Evolutionary conservation across 1,140 invertebrate species (phyloP).

Genomic region (Caenorhabditis briggsae): DNA sequence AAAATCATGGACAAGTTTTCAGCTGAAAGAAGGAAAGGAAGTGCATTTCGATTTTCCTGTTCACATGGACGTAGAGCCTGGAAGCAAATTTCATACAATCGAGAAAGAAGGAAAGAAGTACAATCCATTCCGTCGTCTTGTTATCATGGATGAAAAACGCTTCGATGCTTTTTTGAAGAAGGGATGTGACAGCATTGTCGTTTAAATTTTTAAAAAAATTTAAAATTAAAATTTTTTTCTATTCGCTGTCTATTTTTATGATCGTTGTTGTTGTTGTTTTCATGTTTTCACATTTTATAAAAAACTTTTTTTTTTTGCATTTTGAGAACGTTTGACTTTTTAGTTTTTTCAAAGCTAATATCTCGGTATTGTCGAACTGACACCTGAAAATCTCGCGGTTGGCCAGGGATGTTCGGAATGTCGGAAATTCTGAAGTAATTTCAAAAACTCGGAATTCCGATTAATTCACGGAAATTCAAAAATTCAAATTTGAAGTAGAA

Average conservation of each 20-base stretch:
- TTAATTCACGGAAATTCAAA: too few relatives aligned
- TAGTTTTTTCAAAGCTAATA: neutral
- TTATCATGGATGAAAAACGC: constrained; percentile 50
- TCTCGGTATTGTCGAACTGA: too few relatives aligned
- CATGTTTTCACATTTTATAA: too few relatives aligned
- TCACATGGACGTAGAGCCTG: constrained; percentile 59
- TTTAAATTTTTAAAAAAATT: too few relatives aligned
- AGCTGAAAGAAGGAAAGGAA: constrained; percentile 53
- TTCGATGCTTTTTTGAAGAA: constrained; percentile 45
- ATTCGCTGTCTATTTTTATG: neutral
- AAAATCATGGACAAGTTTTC: constrained; percentile 14
- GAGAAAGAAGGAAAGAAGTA: constrained; percentile 61
- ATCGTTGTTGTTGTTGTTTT: neutral
- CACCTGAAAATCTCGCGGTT: too few relatives aligned
- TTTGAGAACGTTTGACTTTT: neutral
- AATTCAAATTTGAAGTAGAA: too few relatives aligned
- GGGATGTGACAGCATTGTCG: neutral
- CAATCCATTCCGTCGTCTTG: constrained; percentile 50
- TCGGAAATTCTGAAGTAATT: too few relatives aligned
- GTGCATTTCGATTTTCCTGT: constrained; percentile 61
- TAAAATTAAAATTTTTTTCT: too few relatives aligned
- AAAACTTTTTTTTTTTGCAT: neutral
- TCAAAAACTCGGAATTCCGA: too few relatives aligned
- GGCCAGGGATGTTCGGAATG: too few relatives aligned
- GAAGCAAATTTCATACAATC: constrained; percentile 61